Evolutionary conservation across 2,888 invertebrate genomes (phyloP), one percentile per base, ranked within the genome.

Genomic region (Limenitis camilla): DNA sequence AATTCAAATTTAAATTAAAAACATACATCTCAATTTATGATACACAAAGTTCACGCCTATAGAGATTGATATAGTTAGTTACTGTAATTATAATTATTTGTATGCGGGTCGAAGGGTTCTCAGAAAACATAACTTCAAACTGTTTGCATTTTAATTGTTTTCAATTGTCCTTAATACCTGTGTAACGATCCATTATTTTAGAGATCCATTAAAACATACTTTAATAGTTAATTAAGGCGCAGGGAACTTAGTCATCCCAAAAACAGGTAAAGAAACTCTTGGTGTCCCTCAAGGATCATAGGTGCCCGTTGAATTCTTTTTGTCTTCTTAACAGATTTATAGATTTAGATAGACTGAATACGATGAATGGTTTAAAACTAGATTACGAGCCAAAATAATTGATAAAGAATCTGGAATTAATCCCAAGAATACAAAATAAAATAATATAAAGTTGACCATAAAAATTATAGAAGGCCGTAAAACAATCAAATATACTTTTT

Each of bases 51-150:
- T 45, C 44, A 36, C 44, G 44, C 36, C 44, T 45, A 9, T 44
- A 44, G 29, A 9, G 36, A 45, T 36, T 28, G 29, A 45, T 35
- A 33, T 36, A 35, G 28, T 29, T 45, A 45, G 44, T 44, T 44
- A 44, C 36, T 32, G 28, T 44, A 32, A 39, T 31, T 6, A 11
- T 46, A 38, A 44, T 44, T 40, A 42, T 39, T 50, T 31, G 42
- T 38, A 29, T 50, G 50, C 50, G 50, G 50, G 48, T 44, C 6
- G 35, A 45, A 36, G 44, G 29, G 44, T 45, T 36, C 27, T 29
- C 2, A 5, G 35, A 45, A 11, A 9, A 29, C 36, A 35, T 43
- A 10, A 5, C 35, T 36, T 36, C n/a, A 35, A 35, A 2, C 10
- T 36, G 6, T n/a, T 36, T 36, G 29, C 11, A 28, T 45, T 36